Evolutionary conservation across 2,888 invertebrate species (phyloP), one percentile per base, ranked within the genome.

Genomic region (Eristalis intricaria): DNA sequence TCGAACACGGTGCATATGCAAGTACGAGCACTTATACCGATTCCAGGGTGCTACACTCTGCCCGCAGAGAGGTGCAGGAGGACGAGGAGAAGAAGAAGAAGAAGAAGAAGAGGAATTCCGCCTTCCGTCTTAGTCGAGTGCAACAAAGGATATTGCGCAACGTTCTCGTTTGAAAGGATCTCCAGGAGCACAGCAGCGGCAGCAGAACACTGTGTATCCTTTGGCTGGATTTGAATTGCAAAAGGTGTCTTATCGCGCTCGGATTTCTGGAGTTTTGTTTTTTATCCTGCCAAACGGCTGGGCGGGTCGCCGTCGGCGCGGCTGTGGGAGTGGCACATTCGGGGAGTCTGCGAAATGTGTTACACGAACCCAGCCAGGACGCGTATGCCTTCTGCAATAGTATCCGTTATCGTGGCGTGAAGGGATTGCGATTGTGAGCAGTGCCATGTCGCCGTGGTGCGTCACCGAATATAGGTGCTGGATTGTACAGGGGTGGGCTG

Each of bases 121-220:
- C 80, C 84, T 87, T 87, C 79, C 78, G 84, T 76, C 79, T 80
- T 87, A 66, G 61, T 40, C n/a, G 73, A 29, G 75, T 75, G 84
- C 75, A 79, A 87, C 87, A 87, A 87, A 65, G 75, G 73, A 68
- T 73, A 84, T 87, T 87, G 79, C 87, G 84, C 84, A 87, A 87
- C 79, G 73, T 19, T 86, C 74, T 61, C 78, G 63, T 73, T 60
- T 60, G 60, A 26, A 29, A 60, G 64, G 65, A 32, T 68, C 68
- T 56, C 15, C 71, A 75, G 77, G 29, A 58, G 70, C 26, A 26
- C 26, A 26, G 26, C 26, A 26, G 26, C 26, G 43, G 65, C 40
- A n/a, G n/a, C n/a, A n/a, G 40, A 81, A 79, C 63, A 87, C 84
- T 76, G 63, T 87, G 83, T 87, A 87, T 84, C 87, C 87, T 87